phyloP scores from a whole-genome alignment of 2,797 vertebrate genomes.

The Muscicapa striata region DNA sequence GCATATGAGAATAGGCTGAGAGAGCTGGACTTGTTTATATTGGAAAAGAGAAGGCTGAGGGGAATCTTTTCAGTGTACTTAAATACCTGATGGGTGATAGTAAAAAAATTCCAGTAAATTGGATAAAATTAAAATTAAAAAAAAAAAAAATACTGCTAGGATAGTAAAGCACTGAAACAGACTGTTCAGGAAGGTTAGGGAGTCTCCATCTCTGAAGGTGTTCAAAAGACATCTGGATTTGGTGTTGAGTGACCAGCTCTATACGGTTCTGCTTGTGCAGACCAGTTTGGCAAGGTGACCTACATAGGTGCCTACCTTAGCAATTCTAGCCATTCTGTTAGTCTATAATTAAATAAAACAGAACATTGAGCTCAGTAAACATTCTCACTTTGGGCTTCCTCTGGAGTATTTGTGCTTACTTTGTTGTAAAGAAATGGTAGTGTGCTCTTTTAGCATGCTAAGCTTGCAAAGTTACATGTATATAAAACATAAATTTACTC shows the following conservation, averaged over 20 bases:
- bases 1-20: neutral
- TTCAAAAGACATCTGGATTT: neutral
- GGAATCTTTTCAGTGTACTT: neutral
- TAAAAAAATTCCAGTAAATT: neutral
- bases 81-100: neutral
- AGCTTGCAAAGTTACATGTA: neutral
- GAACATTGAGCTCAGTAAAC: neutral
- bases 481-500: constrained; percentile 41
- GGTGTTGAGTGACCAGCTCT: neutral
- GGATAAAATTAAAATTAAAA: neutral
- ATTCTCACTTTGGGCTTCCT: neutral
- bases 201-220: neutral
- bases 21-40: neutral
- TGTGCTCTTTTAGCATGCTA: neutral
- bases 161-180: neutral
- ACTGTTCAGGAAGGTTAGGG: neutral
- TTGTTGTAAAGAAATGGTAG: neutral
- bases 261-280: neutral
- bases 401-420: neutral
- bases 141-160: neutral
- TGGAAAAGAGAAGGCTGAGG: neutral
- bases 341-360: neutral
- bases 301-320: neutral
- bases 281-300: neutral
- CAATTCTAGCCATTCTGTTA: neutral